Evolutionary conservation across 2,888 invertebrate genomes (phyloP).

Genomic region (Diadegma fenestrale): DNA sequence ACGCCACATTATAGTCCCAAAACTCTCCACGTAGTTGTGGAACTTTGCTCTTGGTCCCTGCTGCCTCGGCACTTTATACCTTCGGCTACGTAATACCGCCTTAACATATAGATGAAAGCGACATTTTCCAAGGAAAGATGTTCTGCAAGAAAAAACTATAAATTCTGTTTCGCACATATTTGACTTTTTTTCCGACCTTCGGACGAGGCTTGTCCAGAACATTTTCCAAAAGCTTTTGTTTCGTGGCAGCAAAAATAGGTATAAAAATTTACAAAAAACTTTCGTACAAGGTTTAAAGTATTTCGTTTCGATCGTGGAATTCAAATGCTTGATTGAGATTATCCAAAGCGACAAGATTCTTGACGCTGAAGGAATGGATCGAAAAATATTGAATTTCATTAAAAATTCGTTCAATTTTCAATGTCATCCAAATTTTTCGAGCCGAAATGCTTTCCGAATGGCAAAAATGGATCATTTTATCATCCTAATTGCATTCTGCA

Average conservation of each 20-base stretch:
- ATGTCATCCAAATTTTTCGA: too few species aligned
- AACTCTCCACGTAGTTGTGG: conserved; percentile 66
- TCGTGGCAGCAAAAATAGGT: not conserved
- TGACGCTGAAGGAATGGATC: not conserved
- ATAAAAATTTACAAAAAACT: too few species aligned
- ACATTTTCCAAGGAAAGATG: conserved; percentile 3
- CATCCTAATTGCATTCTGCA: too few species aligned
- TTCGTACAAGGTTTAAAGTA: too few species aligned
- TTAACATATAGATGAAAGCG: conserved; percentile 23
- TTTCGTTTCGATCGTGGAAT: too few species aligned
- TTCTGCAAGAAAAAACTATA: not conserved
- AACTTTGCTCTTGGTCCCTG: conserved; percentile 75
- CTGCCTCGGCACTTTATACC: conserved; percentile 63
- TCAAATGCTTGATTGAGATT: too few species aligned
- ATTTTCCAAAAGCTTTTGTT: not conserved
- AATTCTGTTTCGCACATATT: not conserved
- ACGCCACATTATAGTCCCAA: conserved; percentile 71
- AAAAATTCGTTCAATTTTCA: too few species aligned
- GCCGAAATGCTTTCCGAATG: too few species aligned
- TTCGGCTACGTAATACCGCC: conserved; percentile 42
- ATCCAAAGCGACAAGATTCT: not conserved
- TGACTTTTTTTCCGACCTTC: not conserved
- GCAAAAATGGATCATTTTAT: too few species aligned
- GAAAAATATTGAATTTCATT: not conserved
- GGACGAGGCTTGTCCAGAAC: too few species aligned